A percentile compares a stretch with the other conserved stretches of the same genome.
Evolutionary conservation across 2,113 vertebrate genomes (phyloP).

Genomic region (Indri indri): DNA sequence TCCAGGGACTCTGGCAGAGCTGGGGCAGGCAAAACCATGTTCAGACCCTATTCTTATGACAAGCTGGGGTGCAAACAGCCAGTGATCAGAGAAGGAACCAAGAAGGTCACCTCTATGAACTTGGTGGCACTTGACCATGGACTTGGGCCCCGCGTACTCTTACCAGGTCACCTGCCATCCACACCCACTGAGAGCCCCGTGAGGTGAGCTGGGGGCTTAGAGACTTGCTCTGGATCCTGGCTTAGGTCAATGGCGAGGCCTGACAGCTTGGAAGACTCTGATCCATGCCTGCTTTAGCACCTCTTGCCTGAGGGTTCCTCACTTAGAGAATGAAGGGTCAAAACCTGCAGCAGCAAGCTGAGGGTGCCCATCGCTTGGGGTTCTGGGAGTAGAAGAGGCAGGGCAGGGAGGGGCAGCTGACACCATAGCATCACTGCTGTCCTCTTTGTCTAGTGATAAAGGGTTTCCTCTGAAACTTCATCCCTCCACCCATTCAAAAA

Average conservation of each 20-base stretch:
- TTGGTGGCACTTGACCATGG: not conserved
- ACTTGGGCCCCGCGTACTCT: not conserved
- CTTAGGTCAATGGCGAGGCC: not conserved
- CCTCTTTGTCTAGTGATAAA: not conserved
- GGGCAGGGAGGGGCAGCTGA: too few species aligned
- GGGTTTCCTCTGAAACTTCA: not conserved
- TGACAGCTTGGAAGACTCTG: not conserved
- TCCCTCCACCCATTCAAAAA: not conserved
- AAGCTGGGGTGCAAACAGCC: not conserved
- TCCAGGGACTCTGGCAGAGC: not conserved
- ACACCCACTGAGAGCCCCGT: fast-evolving
- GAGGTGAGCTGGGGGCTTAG: not conserved
- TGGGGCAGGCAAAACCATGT: not conserved
- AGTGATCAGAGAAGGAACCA: not conserved
- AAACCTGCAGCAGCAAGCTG: not conserved
- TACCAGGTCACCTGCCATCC: fast-evolving
- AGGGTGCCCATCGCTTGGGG: not conserved
- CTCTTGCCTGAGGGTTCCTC: not conserved
- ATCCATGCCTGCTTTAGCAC: not conserved
- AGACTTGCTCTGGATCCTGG: not conserved
- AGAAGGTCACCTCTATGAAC: not conserved
- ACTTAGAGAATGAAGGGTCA: not conserved
- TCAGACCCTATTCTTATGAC: not conserved
- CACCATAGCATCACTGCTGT: too few species aligned
- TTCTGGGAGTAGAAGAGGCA: not conserved